Evolutionary conservation across 2,113 vertebrate genomes (phyloP), one percentile per base, ranked within the genome.

Genomic region (human (Homo sapiens)): DNA sequence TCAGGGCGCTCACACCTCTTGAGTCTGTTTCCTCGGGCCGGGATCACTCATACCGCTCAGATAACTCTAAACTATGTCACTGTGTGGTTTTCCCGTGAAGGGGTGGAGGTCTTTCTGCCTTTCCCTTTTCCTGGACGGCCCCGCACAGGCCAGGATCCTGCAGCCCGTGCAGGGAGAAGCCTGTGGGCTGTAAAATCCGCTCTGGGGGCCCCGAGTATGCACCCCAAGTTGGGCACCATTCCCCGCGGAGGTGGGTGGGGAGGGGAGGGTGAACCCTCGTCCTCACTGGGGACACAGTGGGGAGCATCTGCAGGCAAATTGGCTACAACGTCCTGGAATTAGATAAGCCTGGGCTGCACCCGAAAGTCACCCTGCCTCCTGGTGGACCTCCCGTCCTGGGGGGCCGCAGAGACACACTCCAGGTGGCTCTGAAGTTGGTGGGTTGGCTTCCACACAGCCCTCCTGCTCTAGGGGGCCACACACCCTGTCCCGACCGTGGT

Each of bases 401-500:
- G 66, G 10, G 40, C 38, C 6, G 52, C 55, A 70, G 57, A 32
- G 48, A 14, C 6, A 22, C 16, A 1, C 48, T 50, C 22, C 10
- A 20, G 48, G n/a, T 35, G 13, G 35, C 9, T 70, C n/a, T 13
- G 85, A 81, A 57, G 11, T 40, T 68, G 17, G 22, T 20, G 45
- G 55, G 23, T 3, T 23, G 52, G 80, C 75, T 25, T 50, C 14
- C 30, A 50, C 45, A 40, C 8, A 6, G 17, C 10, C 55, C 18
- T 57, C 0, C 30, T 6, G 3, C 20, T 75, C 35, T 22, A 45
- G 17, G 32, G 17, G 17, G 64, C 68, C 45, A 72, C 30, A 75
- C 3, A 7, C 30, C 27, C 0, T 0, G 0, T 30, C 22, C 25
- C 1, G 5, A 17, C 30, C 5, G 17, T 68, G 66, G 66, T 68